These are phyloP conservation scores for Uria aalge DNA, from an alignment of 2,113 vertebrate species.

Conservation along the genomic window DNA sequence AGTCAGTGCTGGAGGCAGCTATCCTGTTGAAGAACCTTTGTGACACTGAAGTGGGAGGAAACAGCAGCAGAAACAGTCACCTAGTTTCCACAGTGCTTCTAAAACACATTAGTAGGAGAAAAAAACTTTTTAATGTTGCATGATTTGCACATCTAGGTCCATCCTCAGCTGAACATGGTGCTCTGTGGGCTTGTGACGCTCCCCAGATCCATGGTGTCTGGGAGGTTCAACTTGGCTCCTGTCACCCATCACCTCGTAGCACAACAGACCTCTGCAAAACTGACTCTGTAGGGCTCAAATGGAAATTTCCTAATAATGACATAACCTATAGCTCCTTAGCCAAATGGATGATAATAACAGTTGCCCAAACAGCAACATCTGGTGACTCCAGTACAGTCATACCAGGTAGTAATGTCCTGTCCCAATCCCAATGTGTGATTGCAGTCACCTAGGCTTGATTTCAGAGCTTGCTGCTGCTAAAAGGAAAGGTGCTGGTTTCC, in stretches of 20 bases:
- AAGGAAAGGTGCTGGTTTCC: background rate
- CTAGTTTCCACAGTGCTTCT: background rate
- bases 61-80: background rate
- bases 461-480: background rate
- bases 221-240: background rate
- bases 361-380: background rate
- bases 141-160: background rate
- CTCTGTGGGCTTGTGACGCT: background rate
- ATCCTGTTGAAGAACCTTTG: background rate
- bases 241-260: background rate
- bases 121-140: rapidly evolving
- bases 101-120: background rate
- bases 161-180: background rate
- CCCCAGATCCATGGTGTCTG: background rate
- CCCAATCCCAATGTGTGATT: background rate
- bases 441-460: background rate
- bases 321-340: background rate
- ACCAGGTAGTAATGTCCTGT: background rate
- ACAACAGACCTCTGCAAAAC: background rate
- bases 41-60: slow-evolving; percentile 7
- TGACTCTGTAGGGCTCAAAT: background rate
- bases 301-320: background rate
- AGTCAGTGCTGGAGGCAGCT: background rate
- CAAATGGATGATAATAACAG: background rate
- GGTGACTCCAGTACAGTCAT: background rate